These are phyloP conservation scores for Cyclargus thomasi DNA, from an alignment of 1,140 invertebrate genomes.

Conservation along the genomic window DNA sequence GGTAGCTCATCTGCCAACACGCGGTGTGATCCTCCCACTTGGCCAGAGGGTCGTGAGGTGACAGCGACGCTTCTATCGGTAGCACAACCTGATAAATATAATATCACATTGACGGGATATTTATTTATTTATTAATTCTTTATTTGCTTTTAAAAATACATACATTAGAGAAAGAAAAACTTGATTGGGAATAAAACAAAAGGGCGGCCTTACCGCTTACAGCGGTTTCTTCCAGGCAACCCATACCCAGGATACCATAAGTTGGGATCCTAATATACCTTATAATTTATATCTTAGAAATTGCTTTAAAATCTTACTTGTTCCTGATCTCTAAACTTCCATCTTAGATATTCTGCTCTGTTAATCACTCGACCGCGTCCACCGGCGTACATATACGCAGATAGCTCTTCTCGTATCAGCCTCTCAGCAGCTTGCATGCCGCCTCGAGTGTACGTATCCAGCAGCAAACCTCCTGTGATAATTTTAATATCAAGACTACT, in stretches of 20 bases:
- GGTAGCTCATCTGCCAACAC: conserved; percentile 97
- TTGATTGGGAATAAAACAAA: too few species aligned
- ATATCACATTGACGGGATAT: neutral
- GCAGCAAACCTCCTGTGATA: conserved; percentile 83
- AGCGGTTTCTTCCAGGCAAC: too few species aligned
- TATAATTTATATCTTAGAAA: too few species aligned
- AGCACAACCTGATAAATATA: conserved; percentile 78
- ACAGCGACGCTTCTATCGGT: conserved; percentile 87
- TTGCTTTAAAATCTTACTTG: conserved; percentile 70
- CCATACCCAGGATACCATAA: too few species aligned
- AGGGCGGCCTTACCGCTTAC: too few species aligned
- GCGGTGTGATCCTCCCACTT: conserved; percentile 93
- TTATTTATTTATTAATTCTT: too few species aligned
- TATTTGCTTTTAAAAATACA: too few species aligned
- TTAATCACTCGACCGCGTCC: conserved; percentile 92
- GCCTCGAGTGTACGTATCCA: conserved; percentile 89
- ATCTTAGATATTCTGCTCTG: conserved; percentile 91
- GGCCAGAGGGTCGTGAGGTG: conserved; percentile 86
- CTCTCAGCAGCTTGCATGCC: conserved; percentile 89
- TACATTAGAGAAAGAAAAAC: too few species aligned
- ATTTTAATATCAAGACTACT: neutral
- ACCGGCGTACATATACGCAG: conserved; percentile 91
- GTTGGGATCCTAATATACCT: too few species aligned
- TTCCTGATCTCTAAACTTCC: conserved; percentile 93
- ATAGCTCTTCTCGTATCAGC: conserved; percentile 91